Evolutionary conservation across 2,888 invertebrate genomes (phyloP).

Genomic region (Strigamia crassipes): DNA sequence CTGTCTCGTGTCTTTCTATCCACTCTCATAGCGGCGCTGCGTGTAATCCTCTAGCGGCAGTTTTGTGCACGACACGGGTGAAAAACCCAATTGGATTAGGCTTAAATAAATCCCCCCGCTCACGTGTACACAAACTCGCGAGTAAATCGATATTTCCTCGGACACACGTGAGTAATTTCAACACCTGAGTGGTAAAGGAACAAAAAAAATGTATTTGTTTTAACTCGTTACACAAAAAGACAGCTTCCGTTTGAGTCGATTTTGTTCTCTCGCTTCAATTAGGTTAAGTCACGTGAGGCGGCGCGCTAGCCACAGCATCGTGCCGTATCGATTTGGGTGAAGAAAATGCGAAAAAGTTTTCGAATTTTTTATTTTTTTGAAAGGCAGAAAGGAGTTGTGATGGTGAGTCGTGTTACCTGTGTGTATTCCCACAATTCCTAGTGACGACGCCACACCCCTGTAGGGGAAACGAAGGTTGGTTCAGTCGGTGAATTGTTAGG

Average conservation of each 20-base stretch:
- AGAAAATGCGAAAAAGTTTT: too few relatives aligned
- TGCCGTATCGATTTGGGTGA: too few relatives aligned
- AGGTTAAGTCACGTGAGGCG: slow-evolving; percentile 1
- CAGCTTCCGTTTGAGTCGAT: not conserved
- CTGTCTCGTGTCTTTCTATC: not conserved
- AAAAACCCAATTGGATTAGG: slow-evolving; percentile 39
- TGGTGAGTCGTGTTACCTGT: not conserved
- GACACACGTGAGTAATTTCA: slow-evolving; percentile 17
- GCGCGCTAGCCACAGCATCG: too few relatives aligned
- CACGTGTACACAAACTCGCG: slow-evolving; percentile 6
- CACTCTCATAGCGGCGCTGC: not conserved
- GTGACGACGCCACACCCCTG: not conserved
- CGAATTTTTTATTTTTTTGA: too few relatives aligned
- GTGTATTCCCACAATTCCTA: not conserved
- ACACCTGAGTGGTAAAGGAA: not conserved
- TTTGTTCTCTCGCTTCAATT: not conserved
- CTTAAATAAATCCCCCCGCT: slow-evolving; percentile 25
- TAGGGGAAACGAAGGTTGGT: not conserved
- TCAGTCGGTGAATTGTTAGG: not conserved
- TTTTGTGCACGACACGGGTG: slow-evolving; percentile 42
- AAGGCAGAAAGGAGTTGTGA: too few relatives aligned
- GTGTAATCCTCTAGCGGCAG: slow-evolving; percentile 32
- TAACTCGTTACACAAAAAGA: not conserved
- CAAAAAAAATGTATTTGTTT: not conserved
- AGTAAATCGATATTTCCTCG: slow-evolving; percentile 5